A percentile compares a stretch with the other conserved stretches of the same genome.
phyloP scores from a whole-genome alignment of 2,888 invertebrate species.

The Philhelius pedissequus region DNA sequence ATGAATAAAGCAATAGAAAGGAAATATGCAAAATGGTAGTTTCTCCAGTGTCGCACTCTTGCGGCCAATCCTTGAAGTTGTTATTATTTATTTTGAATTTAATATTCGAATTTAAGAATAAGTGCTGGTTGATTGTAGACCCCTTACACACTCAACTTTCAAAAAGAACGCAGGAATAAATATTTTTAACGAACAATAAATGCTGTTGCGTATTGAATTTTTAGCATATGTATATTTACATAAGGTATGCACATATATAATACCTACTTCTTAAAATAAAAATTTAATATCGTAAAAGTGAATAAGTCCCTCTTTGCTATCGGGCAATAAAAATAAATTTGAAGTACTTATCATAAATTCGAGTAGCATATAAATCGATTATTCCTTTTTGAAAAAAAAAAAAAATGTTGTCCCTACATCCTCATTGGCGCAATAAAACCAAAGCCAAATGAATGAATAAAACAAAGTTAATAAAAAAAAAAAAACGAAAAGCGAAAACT shows the following conservation, averaged over 20 bases:
- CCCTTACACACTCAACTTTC: too few relatives aligned
- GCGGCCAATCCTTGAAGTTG: too few relatives aligned
- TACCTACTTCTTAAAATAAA: neutral
- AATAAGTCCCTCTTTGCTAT: neutral
- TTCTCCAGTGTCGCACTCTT: too few relatives aligned
- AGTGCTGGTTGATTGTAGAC: too few relatives aligned
- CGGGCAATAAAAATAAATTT: constrained; percentile 28
- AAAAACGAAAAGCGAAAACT: neutral
- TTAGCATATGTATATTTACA: neutral
- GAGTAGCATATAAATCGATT: constrained; percentile 2
- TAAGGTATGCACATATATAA: too few relatives aligned
- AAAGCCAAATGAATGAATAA: constrained; percentile 52
- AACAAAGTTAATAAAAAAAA: constrained; percentile 48
- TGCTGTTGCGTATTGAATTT: neutral
- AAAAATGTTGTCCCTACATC: neutral
- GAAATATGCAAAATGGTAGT: too few relatives aligned
- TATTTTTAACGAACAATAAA: too few relatives aligned
- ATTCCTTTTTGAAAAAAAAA: neutral
- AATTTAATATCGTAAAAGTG: neutral
- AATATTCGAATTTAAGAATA: too few relatives aligned
- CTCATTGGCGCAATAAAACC: neutral
- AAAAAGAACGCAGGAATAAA: too few relatives aligned
- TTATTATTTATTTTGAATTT: too few relatives aligned
- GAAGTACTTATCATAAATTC: constrained; percentile 33
- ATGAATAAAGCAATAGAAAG: too few relatives aligned